Evolutionary conservation across 1,140 invertebrate genomes (phyloP).

Genomic region (Brachionus paranguensis): DNA sequence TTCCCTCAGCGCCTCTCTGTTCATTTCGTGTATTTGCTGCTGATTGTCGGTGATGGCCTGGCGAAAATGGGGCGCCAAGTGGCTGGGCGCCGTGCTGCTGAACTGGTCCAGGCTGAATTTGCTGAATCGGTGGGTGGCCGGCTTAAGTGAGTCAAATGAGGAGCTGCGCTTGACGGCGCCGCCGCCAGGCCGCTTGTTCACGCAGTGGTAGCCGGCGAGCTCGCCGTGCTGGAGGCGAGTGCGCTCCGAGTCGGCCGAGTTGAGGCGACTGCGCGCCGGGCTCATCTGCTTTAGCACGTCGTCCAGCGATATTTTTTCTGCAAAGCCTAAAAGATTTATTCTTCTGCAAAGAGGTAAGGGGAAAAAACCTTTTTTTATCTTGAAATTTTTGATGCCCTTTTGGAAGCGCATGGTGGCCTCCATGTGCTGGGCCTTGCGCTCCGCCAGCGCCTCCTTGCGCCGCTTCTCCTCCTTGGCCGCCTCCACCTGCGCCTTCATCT

Average conservation of each 20-base stretch:
- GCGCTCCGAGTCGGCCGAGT: background rate
- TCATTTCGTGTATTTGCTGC: constrained; percentile 15
- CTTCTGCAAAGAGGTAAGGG: background rate
- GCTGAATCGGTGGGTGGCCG: background rate
- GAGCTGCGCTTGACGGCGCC: background rate
- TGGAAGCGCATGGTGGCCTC: constrained; percentile 37
- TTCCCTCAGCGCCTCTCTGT: background rate
- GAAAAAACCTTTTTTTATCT: constrained; percentile 1
- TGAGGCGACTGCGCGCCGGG: background rate
- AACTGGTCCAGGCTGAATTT: constrained; percentile 13
- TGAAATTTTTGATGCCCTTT: constrained; percentile 37
- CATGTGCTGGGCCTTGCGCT: constrained; percentile 20
- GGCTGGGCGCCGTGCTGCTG: background rate
- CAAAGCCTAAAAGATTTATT: background rate
- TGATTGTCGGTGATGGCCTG: background rate
- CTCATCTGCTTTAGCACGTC: background rate
- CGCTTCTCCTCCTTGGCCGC: constrained; percentile 36
- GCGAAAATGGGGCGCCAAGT: background rate
- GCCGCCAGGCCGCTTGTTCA: background rate
- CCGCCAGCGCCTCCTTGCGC: constrained; percentile 16
- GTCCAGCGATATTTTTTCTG: constrained; percentile 13
- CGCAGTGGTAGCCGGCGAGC: background rate
- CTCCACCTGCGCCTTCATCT: constrained; percentile 35
- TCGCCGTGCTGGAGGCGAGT: background rate
- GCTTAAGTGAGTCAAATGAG: background rate